phyloP scores from a whole-genome alignment of 1,140 invertebrate species.

The Brachionus calyciflorus region DNA sequence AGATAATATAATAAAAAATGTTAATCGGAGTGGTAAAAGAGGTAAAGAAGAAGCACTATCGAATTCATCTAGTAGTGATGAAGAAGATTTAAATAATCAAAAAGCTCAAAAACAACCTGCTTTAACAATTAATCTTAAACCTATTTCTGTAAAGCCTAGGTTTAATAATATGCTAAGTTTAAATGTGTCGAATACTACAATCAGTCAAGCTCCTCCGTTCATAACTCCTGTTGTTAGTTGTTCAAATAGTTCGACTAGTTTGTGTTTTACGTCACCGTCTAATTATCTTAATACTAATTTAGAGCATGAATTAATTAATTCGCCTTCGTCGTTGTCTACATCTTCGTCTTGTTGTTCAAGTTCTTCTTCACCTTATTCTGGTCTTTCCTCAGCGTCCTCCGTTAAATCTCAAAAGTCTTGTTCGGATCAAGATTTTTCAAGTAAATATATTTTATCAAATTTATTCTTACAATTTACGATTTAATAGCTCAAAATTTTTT shows the following conservation, averaged over 20 bases:
- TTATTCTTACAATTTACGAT: no score
- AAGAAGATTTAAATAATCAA: slow-evolving; percentile 1
- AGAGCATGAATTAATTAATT: slow-evolving; percentile 1
- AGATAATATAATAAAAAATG: background rate
- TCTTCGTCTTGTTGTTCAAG: background rate
- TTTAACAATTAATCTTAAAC: background rate
- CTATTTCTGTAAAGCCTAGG: background rate
- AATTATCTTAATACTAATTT: background rate
- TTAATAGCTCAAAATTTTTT: no score
- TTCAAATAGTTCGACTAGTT: no score
- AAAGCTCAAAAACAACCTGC: background rate
- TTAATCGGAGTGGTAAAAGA: slow-evolving; percentile 11
- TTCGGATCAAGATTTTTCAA: slow-evolving; percentile 27
- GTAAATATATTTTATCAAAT: background rate
- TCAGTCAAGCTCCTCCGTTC: background rate
- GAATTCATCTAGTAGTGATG: slow-evolving; percentile 24
- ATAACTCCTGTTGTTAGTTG: slow-evolving; percentile 28
- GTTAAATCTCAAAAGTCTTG: slow-evolving; percentile 21
- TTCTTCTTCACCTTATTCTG: background rate
- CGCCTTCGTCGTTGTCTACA: background rate
- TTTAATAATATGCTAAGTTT: background rate
- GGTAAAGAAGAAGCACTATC: slow-evolving; percentile 42
- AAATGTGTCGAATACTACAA: background rate
- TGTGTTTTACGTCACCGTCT: background rate
- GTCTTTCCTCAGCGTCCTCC: background rate